Evolutionary conservation across 2,113 vertebrate genomes (phyloP).

Genomic region (Xiphophorus maculatus): DNA sequence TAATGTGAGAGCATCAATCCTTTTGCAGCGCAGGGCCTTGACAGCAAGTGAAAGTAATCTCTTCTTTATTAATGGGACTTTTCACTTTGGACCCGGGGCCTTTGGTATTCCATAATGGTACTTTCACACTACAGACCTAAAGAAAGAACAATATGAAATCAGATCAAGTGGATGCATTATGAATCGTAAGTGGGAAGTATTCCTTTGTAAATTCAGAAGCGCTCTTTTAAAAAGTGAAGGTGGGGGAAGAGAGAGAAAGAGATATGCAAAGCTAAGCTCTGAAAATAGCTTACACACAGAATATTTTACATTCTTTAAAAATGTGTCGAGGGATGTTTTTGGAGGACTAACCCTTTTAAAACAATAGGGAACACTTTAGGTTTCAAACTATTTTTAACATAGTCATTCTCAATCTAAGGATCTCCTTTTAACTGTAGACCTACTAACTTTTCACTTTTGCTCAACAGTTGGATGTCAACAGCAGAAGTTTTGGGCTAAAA

Average conservation of each 20-base stretch:
- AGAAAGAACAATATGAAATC: constrained; percentile 75
- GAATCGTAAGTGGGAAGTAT: constrained; percentile 60
- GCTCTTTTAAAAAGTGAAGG: constrained; percentile 14
- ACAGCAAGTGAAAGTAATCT: constrained; percentile 77
- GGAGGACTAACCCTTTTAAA: background rate
- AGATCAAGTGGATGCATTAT: constrained; percentile 61
- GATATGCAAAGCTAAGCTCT: constrained; percentile 21
- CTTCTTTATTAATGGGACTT: constrained; percentile 79
- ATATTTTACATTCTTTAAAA: background rate
- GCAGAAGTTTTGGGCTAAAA: background rate
- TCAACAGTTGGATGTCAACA: background rate
- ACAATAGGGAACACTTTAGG: background rate
- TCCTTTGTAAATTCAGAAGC: constrained; percentile 39
- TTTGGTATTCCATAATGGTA: constrained; percentile 73
- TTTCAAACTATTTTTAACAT: background rate
- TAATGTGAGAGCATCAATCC: constrained; percentile 77
- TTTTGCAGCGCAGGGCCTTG: constrained; percentile 64
- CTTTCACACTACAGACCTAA: constrained; percentile 57
- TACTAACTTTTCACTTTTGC: background rate
- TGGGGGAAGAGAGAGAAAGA: background rate
- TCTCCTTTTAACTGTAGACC: background rate
- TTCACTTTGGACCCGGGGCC: constrained; percentile 71
- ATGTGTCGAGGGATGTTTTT: background rate
- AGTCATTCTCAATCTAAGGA: background rate
- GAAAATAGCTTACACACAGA: constrained; percentile 14